Percentiles rank a stretch among this genome's conserved stretches.
These are phyloP conservation scores for Triops longicaudatus DNA, from an alignment of 1,140 invertebrate species.

Conservation along the genomic window DNA sequence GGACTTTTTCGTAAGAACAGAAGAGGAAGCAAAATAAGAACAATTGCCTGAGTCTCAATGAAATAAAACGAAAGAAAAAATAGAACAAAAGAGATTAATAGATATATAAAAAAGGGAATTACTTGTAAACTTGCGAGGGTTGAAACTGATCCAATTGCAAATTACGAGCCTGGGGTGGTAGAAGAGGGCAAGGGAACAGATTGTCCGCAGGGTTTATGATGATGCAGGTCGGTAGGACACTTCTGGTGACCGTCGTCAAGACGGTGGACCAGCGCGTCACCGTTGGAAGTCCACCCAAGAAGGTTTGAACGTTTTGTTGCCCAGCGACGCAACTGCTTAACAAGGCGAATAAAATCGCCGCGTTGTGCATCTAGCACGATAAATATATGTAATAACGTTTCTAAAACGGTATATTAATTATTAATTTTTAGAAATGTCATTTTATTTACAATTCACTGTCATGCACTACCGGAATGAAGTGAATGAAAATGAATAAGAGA, in stretches of 20 bases:
- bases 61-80: too few relatives aligned
- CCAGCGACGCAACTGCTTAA: not conserved
- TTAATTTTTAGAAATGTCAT: too few relatives aligned
- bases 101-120: too few relatives aligned
- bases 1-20: too few relatives aligned
- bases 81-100: too few relatives aligned
- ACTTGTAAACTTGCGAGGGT: not conserved
- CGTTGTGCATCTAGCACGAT: not conserved
- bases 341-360: not conserved
- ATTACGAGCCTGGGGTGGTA: not conserved
- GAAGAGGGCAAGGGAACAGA: not conserved
- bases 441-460: too few relatives aligned
- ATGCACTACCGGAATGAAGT: too few relatives aligned
- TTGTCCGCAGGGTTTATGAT: not conserved
- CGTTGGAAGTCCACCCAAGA: not conserved
- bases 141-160: not conserved
- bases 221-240: not conserved
- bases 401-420: too few relatives aligned
- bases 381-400: too few relatives aligned
- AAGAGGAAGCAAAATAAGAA: too few relatives aligned
- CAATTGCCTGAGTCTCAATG: too few relatives aligned
- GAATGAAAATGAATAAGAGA: too few relatives aligned
- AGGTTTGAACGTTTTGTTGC: not conserved
- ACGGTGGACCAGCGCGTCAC: not conserved
- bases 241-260: not conserved